Base-by-base conservation (phyloP, 2,113 vertebrate species). In the Callionymus lyra region DNA sequence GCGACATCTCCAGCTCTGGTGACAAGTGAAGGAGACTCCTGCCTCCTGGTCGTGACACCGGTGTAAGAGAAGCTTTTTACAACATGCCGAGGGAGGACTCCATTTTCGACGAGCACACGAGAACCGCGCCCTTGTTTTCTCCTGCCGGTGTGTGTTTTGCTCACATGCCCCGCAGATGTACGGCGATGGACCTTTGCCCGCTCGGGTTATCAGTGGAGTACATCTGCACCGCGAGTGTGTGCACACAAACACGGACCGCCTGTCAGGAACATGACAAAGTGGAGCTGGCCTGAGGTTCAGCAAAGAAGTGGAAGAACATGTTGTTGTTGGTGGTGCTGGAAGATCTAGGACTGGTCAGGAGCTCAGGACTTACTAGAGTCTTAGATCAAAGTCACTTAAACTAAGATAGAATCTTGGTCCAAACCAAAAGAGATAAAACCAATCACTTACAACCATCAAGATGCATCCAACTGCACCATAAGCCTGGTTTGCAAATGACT, bases 161-260 rank as follows among this genome's bases (percentile, higher is more conserved):
- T 63, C 81, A 75, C 73, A 72, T 84, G 81, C 56, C 65, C 56
- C 47, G 36, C 77, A 81, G 74, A 86, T 80, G 76, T 66, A 79
- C 44, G 32, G 53, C 34, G 34, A 31, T 41, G 43, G 16, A 15
- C 41, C 34, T 45, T 31, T 41, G 41, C 52, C 63, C 44, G 36
- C 43, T 65, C 2, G 33, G 36, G 18, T 42, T 44, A 37, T 13
- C 4, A 48, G 15, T 62, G 19, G 62, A 32, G 37, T 12, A 39
- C 53, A 59, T 35, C 41, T 49, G 47, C n/a, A 31, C 38, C 47
- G 49, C 56, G 52, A 50, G 34, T 37, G 44, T 60, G 36, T 48
- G 19, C 38, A 44, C 6, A 53, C 14, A 33, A 60, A 53, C 10
- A 12, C 31, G 17, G 34, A 32, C 38, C 16, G 33, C 38, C 38